Conservation (phyloP, 2,888 invertebrate genomes). For the Patella depressa region DNA sequence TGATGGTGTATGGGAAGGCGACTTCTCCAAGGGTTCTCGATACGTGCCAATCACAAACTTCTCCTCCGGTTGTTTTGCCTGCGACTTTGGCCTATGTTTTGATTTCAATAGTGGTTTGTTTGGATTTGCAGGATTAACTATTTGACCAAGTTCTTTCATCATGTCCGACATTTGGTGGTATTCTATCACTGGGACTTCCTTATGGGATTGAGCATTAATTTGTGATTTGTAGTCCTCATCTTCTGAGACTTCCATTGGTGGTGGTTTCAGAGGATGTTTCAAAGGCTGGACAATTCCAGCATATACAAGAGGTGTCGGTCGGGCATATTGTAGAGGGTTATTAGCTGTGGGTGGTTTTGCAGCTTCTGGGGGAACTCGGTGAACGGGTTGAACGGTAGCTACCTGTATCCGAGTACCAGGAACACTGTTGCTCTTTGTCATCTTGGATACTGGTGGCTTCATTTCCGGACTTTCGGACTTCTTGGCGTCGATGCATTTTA, state of each 20-base stretch:
- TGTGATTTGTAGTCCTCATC: constrained; percentile 21
- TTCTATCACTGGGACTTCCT: constrained; percentile 44
- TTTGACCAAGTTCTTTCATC: constrained; percentile 51
- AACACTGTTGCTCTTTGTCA: not conserved
- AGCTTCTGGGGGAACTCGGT: constrained; percentile 32
- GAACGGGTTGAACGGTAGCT: constrained; percentile 29
- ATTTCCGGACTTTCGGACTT: not conserved
- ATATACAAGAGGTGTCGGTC: constrained; percentile 50
- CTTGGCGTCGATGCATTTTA: constrained; percentile 40
- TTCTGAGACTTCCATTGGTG: constrained; percentile 32
- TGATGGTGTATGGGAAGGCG: constrained; percentile 11
- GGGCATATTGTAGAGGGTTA: constrained; percentile 40
- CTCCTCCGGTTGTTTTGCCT: constrained; percentile 37
- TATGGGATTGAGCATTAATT: constrained; percentile 24
- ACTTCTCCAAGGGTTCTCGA: constrained; percentile 52
- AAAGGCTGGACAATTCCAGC: constrained; percentile 46
- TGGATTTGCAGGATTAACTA: constrained; percentile 40
- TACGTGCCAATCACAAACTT: constrained; percentile 60
- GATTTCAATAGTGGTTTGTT: constrained; percentile 29
- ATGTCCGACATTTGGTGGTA: constrained; percentile 54
- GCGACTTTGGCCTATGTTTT: constrained; percentile 11
- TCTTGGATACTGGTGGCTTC: constrained; percentile 4
- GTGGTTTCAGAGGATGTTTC: constrained; percentile 35
- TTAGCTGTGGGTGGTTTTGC: constrained; percentile 37
- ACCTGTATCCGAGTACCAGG: not conserved